Conservation (phyloP, 2,888 invertebrate genomes). For the Dioctria linearis region DNA sequence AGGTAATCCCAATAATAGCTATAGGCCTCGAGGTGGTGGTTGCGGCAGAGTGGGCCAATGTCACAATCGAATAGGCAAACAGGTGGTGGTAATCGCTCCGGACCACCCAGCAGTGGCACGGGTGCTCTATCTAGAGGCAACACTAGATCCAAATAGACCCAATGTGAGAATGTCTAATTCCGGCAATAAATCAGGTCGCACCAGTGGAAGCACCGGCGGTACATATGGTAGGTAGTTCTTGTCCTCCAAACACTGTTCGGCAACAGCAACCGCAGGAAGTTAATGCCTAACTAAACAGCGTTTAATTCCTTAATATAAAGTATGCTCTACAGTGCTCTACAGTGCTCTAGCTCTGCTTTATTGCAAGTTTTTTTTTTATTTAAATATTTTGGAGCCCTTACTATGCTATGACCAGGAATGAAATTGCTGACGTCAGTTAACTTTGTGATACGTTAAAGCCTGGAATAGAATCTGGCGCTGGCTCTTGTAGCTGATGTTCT, state of each 20-base stretch:
- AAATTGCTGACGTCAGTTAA: no score
- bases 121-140: constrained; percentile 59
- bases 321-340: constrained; percentile 56
- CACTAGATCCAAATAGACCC: constrained; percentile 65
- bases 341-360: not conserved
- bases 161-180: constrained; percentile 60
- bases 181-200: constrained; percentile 44
- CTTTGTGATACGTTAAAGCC: no score
- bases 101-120: constrained; percentile 57
- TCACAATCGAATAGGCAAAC: constrained; percentile 59
- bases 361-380: no score
- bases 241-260: constrained; percentile 56
- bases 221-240: constrained; percentile 54
- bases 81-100: constrained; percentile 57
- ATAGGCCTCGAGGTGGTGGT: constrained; percentile 58
- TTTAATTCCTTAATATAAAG: constrained; percentile 52
- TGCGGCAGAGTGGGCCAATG: constrained; percentile 61
- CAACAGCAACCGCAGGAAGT: constrained; percentile 57
- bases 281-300: constrained; percentile 55
- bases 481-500: no score
- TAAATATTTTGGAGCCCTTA: no score
- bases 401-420: no score
- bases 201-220: constrained; percentile 28
- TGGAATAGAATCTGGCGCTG: no score
- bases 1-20: constrained; percentile 59